Evolutionary conservation across 2,888 invertebrate species (phyloP), one percentile per base, ranked within the genome.

Genomic region (Ormyrus pomaceus): DNA sequence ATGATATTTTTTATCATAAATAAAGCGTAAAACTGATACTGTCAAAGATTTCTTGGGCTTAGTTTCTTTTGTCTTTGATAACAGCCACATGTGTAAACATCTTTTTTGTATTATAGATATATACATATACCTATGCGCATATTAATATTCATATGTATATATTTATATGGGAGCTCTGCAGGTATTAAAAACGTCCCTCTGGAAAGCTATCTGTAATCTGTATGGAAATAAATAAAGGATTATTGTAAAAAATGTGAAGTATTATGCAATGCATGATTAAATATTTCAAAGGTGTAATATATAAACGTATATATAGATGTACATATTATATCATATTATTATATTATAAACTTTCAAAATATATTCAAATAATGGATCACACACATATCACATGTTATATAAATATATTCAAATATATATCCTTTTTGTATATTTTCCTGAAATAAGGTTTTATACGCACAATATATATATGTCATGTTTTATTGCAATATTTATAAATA

Each of bases 171-270:
- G 83, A 88, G 86, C 88, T 88, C 88, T 87, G 90, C 88, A 89
- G 89, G 86, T 86, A 88, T 88, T 88, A 88, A 88, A 88, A 87
- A 86, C 87, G 85, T 89, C 88, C 89, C 86, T 88, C 87, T 88
- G 89, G 88, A 89, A 90, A 90, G 88, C 89, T 90, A 90, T 89
- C 88, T 89, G 89, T 89, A 90, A 90, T 90, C 89, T 88, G 89
- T 90, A 89, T 89, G 89, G 77, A 89, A 90, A 90, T 90, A 89
- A 89, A 90, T 85, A 89, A 88, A 89, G 83, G 85, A 89, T 89
- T 88, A 87, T 86, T 87, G 86, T 86, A 87, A 87, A 86, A 86
- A 87, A 82, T 83, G 83, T 85, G 83, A 84, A 55, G 55, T 59
- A 6, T 51, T 46, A 59, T 51, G 53, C 72, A 6, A 51, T 65